These are phyloP conservation scores for Acropternis orthonyx DNA, from an alignment of 2,797 vertebrate species.

Conservation along the genomic window DNA sequence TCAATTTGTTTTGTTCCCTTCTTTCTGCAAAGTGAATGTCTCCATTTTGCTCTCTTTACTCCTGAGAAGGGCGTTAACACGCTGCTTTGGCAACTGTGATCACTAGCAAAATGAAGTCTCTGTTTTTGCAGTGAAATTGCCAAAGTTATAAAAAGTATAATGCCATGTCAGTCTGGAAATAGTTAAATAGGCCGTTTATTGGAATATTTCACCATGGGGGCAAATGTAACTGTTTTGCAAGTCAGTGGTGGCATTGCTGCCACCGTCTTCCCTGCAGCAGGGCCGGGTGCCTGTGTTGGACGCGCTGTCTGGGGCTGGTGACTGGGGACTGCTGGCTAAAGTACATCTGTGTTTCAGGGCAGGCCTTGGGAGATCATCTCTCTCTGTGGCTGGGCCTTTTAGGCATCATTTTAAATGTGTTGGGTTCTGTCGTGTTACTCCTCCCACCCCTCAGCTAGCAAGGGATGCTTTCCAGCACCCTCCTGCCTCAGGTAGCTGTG, in stretches of 20 bases:
- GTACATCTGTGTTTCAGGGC: not conserved
- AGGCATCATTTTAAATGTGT: accelerated
- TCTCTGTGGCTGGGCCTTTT: accelerated
- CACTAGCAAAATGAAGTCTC: conserved; percentile 23
- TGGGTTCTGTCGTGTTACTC: not conserved
- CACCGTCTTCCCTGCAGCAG: accelerated
- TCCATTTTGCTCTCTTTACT: not conserved
- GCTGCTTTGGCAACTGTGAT: conserved; percentile 12
- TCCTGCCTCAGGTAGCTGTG: accelerated
- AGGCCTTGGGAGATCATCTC: not conserved
- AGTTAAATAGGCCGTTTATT: not conserved
- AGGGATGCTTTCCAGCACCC: no score
- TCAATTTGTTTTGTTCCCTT: not conserved
- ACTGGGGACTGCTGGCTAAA: accelerated
- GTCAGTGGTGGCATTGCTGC: not conserved
- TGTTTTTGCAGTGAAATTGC: conserved; percentile 19
- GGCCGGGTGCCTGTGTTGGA: not conserved
- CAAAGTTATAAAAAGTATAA: conserved; percentile 5
- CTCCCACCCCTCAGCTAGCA: not conserved
- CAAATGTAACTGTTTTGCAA: not conserved
- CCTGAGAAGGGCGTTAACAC: not conserved
- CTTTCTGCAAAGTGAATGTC: not conserved
- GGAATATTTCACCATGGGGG: not conserved
- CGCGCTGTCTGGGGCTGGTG: not conserved
- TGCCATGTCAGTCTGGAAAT: conserved; percentile 35